Evolutionary conservation across 1,140 invertebrate genomes (phyloP), one percentile per base, ranked within the genome.

Genomic region (Drosophila azteca): DNA sequence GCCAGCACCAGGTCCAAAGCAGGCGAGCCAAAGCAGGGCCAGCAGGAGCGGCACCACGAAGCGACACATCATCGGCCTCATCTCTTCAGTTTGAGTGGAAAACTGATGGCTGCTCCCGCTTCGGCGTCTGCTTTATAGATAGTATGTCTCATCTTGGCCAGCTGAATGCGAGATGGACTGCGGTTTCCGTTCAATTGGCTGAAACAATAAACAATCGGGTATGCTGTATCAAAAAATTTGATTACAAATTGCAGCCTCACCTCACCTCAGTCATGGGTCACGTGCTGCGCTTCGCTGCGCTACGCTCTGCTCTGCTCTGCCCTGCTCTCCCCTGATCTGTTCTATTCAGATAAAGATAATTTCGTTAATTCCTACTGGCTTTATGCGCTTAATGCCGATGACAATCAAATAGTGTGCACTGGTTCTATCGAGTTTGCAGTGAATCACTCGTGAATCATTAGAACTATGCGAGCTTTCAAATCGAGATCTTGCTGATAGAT

Each of bases 221-320:
- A 43, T 43, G 66, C n/a, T 68, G 49, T 66, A 68, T 68, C 65
- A 68, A 68, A 44, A 69, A 69, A 67, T 67, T 45, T 22, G 51
- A 69, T 57, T 50, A 11, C 26, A 68, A 70, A 68, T 68, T 68
- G 67, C 67, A 69, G 65, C 22, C 45, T 59, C 67, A 68, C 29
- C 45, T 58, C 67, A 68, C 52, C 51, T 51, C 20, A 26, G 44
- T 43, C 49, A 53, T 45, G 41, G 62, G 62, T 45, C 48, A 35
- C 20, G 26, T 35, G 49, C 9, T 24, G 5, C 7, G 26, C 7
- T 35, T 2, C 7, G 1, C 8, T 3, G 3, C 20, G 2, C 31
- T 51, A 22, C 22, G 24, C 7, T 17, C 43, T 7, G 31, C 24
- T 49, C 7, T 31, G 20, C 7, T 17, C 43, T 7, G 31, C 24